Evolutionary conservation across 2,113 vertebrate species (phyloP), one percentile per base, ranked within the genome.

Genomic region (Conger conger): DNA sequence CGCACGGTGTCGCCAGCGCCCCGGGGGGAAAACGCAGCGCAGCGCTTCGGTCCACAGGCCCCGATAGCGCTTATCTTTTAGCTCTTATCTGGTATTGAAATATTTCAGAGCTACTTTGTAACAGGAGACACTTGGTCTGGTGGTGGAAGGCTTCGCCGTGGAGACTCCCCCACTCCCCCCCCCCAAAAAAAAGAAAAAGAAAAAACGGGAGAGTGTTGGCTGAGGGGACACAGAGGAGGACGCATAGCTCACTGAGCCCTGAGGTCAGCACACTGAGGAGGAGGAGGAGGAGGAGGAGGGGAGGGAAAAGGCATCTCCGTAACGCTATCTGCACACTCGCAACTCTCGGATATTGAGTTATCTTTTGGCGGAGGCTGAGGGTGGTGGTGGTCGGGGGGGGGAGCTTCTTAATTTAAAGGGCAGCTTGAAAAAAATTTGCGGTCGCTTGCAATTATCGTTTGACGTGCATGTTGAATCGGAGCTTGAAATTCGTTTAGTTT

Each of bases 81-180:
- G 23, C 33, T 77, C 30, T 42, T 57, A 80, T 83, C 57, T 17
- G 40, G 42, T 18, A 83, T 76, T 79, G 2, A 79, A 30, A 40
- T 79, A 79, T 73, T 89, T 84, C 82, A n/a, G 30, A 68, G 76
- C 27, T 68, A 87, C 88, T 88, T 86, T 89, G 88, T 89, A 81
- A 76, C 76, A 83, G 84, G 84, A 89, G 63, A 20, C 86, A 83
- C 83, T 85, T 84, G 81, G 84, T 80, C 80, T 82, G 76, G 27
- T 30, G 7, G 35, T 18, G 54, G 16, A 6, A 53, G 7, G 60
- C 6, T 37, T 37, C 60, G 83, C 60, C 16, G 35, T 33, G 35
- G 57, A 60, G 33, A 38, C n/a, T 20, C 20, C 33, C 23, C 42
- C 33, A 0, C 20, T 20, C 11, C 20, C 3, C 17, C 83, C 0